Evolutionary conservation across 2,113 vertebrate species (phyloP), one percentile per base, ranked within the genome.

Genomic region (Burhinus bistriatus): DNA sequence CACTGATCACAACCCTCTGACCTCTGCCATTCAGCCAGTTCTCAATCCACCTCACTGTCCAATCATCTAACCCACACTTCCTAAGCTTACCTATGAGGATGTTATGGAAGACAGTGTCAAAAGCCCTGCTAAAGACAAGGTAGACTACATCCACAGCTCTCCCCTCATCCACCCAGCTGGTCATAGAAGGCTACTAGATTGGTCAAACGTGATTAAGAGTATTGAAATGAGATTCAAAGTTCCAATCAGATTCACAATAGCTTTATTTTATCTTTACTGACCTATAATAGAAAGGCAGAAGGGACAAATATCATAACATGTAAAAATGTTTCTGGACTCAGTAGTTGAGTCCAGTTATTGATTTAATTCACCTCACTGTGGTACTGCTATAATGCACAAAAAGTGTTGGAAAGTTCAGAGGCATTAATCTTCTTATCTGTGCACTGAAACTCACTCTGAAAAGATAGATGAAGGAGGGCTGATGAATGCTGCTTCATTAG

Each of bases 401-500:
- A 98, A 97, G 91, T 97, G 95, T 93, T 97, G 91, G 93, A 98
- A 98, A 98, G 95, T 98, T 98, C 97, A 98, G 94, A 97, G 80
- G 71, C 95, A 98, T 98, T 98, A 98, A 98, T 98, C 97, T 98
- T 95, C 84, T 97, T 97, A 98, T 98, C 97, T 94, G 44, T 96
- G 91, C 96, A 94, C 92, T 91, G 95, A 96, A 98, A 98, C 85
- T 97, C 97, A 96, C 85, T 96, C 89, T 96, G 89, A 93, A 98
- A 98, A 98, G 98, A 98, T 94, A 98, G 96, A 98, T 98, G 98
- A 98, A 97, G 87, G 94, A 95, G 95, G 68, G 86, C 96, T 98
- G 98, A 98, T 98, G 96, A 98, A 98, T 97, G 94, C 86, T 94
- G 93, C 95, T 98, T 98, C 98, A 98, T 98, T 98, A 98, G 76